Conservation (phyloP, 1,140 invertebrate genomes). For the Nymphalis io region DNA sequence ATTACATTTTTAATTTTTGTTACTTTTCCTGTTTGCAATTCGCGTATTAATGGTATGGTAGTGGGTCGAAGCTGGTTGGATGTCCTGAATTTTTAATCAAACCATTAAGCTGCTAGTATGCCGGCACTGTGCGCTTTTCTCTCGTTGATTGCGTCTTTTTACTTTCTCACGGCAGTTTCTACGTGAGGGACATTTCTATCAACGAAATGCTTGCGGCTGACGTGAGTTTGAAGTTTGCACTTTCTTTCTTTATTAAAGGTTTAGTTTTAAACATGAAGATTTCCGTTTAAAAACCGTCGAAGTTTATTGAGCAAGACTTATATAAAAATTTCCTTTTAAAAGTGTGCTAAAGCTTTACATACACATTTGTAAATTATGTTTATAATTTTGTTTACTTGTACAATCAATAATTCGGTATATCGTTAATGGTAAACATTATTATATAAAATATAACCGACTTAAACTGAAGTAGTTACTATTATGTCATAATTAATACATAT, state of each 20-base stretch:
- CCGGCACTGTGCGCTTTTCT: constrained; percentile 61
- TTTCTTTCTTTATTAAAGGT: neutral
- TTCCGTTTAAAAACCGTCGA: neutral
- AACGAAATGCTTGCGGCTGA: constrained; percentile 45
- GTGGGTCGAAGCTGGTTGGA: constrained; percentile 60
- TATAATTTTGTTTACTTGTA: too few species aligned
- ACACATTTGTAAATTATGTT: too few species aligned
- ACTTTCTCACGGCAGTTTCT: constrained; percentile 60
- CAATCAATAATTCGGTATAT: too few species aligned
- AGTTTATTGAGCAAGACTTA: too few species aligned
- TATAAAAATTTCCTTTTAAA: too few species aligned
- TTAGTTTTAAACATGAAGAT: neutral
- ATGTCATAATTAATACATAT: too few species aligned
- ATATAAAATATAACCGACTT: too few species aligned
- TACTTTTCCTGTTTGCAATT: neutral
- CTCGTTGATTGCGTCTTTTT: constrained; percentile 74
- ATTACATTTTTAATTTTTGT: neutral
- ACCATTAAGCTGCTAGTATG: constrained; percentile 58
- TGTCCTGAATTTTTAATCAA: constrained; percentile 75
- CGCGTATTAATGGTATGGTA: constrained; percentile 26
- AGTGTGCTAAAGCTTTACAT: too few species aligned
- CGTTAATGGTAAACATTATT: too few species aligned
- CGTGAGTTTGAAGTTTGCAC: constrained; percentile 15
- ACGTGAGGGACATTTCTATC: constrained; percentile 49
- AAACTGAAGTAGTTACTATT: too few species aligned